Evolutionary conservation across 2,797 vertebrate species (phyloP).

Genomic region (Gymnopithys bicolor): DNA sequence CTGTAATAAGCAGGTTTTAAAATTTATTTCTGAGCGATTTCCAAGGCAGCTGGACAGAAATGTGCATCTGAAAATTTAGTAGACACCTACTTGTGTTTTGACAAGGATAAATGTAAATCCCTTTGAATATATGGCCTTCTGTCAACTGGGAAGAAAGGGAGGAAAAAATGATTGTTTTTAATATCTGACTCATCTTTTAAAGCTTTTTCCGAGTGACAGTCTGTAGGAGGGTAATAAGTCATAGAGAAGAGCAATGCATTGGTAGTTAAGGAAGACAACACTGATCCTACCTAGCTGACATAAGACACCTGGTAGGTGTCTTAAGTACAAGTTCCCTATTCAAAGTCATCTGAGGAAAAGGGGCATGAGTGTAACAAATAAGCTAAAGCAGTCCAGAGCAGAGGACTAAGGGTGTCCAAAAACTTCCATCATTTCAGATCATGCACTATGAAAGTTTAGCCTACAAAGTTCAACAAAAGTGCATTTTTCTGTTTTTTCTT

Average conservation of each 20-base stretch:
- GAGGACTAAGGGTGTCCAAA: background rate
- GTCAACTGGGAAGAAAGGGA: background rate
- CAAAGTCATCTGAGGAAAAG: background rate
- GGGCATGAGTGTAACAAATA: background rate
- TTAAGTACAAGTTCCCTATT: background rate
- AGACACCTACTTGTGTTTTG: background rate
- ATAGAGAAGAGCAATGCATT: background rate
- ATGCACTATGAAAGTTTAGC: background rate
- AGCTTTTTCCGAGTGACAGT: slow-evolving; percentile 17
- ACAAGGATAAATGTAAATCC: background rate
- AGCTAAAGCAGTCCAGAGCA: background rate
- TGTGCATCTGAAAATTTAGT: background rate
- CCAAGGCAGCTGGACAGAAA: background rate
- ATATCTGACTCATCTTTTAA: slow-evolving; percentile 42
- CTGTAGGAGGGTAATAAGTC: slow-evolving; percentile 38
- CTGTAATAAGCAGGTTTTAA: background rate
- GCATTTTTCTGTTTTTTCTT: background rate
- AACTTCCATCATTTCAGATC: background rate
- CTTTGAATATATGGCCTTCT: background rate
- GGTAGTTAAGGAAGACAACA: slow-evolving; percentile 1
- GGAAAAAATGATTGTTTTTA: background rate
- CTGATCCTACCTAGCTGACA: background rate
- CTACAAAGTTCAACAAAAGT: background rate
- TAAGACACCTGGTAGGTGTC: background rate
- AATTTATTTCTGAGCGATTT: background rate